These are phyloP conservation scores for Orestias chungarensis DNA, from an alignment of 2,797 vertebrate species.

Conservation along the genomic window DNA sequence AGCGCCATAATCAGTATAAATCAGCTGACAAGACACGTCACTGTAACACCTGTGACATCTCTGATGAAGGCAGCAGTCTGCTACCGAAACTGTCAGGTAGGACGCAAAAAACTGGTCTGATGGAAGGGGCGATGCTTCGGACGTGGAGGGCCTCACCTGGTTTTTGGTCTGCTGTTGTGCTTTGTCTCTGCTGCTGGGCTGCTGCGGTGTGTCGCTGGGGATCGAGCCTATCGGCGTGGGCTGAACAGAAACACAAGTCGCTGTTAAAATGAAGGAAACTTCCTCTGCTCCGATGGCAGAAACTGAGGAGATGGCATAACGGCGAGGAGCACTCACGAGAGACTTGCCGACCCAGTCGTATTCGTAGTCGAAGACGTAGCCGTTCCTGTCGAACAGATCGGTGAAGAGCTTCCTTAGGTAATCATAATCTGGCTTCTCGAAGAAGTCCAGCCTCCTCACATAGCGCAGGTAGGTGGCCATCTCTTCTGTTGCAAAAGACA, in stretches of 20 bases:
- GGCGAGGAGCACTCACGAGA: constrained; percentile 83
- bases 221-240: constrained; percentile 96
- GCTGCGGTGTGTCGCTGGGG: constrained; percentile 88
- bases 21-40: no score
- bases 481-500: constrained; percentile 84
- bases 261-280: neutral
- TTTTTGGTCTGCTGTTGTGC: constrained; percentile 94
- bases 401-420: constrained; percentile 97
- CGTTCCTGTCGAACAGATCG: constrained; percentile 92
- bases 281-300: neutral
- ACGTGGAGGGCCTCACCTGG: constrained; percentile 83
- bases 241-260: constrained; percentile 65
- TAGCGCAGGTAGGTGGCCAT: constrained; percentile 98
- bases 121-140: constrained; percentile 17
- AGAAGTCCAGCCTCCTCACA: constrained; percentile 95
- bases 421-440: constrained; percentile 97
- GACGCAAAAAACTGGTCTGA: no score
- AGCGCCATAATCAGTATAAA: no score
- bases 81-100: neutral
- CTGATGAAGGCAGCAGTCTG: no score
- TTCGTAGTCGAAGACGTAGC: constrained; percentile 95
- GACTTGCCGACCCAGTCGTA: constrained; percentile 99
- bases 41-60: no score
- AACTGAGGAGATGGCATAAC: constrained; percentile 3
- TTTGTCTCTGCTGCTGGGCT: constrained; percentile 91